Percentiles rank a stretch among this genome's conserved stretches.
phyloP scores from a whole-genome alignment of 2,888 invertebrate species.

The Encarsia formosa region DNA sequence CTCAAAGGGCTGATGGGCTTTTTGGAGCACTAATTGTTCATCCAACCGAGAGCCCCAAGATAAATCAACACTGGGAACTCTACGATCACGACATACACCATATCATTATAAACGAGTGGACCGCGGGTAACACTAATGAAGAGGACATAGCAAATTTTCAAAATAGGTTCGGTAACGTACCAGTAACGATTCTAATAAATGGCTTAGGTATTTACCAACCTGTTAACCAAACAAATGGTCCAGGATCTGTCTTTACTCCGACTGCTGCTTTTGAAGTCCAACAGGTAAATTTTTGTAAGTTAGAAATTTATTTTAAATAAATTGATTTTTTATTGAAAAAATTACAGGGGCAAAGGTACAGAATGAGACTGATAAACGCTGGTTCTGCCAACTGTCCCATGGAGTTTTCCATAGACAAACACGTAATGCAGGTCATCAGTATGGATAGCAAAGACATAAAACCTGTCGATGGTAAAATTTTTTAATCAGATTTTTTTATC shows the following conservation, averaged over 20 bases:
- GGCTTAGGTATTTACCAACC: conserved; percentile 71
- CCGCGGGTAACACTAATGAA: conserved; percentile 64
- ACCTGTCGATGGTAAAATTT: conserved; percentile 64
- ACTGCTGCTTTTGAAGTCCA: conserved; percentile 63
- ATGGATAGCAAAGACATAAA: conserved; percentile 76
- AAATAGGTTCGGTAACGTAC: conserved; percentile 75
- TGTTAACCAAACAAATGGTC: conserved; percentile 34
- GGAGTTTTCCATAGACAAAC: conserved; percentile 76
- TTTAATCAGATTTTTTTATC: not conserved
- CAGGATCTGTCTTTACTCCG: conserved; percentile 54
- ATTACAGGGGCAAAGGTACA: conserved; percentile 55
- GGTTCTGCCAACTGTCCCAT: conserved; percentile 85
- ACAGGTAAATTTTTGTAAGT: conserved; percentile 53
- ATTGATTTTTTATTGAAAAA: not conserved
- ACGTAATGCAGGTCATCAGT: conserved; percentile 71
- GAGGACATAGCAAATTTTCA: conserved; percentile 82
- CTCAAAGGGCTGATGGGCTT: conserved; percentile 82
- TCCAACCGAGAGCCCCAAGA: conserved; percentile 59
- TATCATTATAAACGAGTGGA: conserved; percentile 79
- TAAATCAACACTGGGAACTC: conserved; percentile 61
- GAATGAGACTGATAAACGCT: conserved; percentile 78
- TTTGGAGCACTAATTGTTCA: conserved; percentile 76
- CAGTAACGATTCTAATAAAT: conserved; percentile 75
- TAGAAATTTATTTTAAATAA: no score
- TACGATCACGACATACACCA: conserved; percentile 82